Evolutionary conservation across 2,113 vertebrate genomes (phyloP), one percentile per base, ranked within the genome.

Genomic region (Saccopteryx bilineata): DNA sequence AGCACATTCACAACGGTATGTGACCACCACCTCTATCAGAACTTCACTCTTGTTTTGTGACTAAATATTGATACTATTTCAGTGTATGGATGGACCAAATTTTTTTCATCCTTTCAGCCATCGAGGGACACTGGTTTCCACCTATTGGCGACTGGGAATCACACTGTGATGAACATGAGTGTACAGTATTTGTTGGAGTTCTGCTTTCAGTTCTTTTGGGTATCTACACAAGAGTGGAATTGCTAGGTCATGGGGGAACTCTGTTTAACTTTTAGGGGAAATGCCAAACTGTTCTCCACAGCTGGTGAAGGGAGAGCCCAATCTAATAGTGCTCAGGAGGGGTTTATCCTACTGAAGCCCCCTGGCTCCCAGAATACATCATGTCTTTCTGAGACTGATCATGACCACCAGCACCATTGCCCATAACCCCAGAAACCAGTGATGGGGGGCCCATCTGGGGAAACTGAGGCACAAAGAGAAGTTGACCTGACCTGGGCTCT

Each of bases 361-460:
- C 69, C 54, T 12, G 54, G 52, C 23, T 24, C 82, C 12, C 11
- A 19, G 80, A 81, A 81, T 28, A 56, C 2, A 9, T 39, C 8
- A 2, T 60, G 69, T 92, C 65, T 39, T 78, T 50, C 78, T 23
- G 23, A 85, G 66, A 31, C 48, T 54, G 48, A 21, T n/a, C n/a
- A 10, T 21, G 65, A 61, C 39, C 11, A 9, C 26, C 61, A 63
- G n/a, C 68, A 33, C 26, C 48, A 50, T 23, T 63, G 65, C 60
- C 63, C 17, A 15, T 0, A 12, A 84, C 28, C 80, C 71, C 33
- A 31, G 63, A 71, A 65, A 74, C 33, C 39, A 1, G 48, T 28
- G 24, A n/a, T 7, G 0, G 24, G 80, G 54, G 1, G 0, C 7
- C 12, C 17, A 19, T 3, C 33, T 31, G 61, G 54, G 28, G 58